A percentile compares a stretch with the other conserved stretches of the same genome.
phyloP scores from a whole-genome alignment of 1,140 invertebrate species.

The Solenopsis invicta region DNA sequence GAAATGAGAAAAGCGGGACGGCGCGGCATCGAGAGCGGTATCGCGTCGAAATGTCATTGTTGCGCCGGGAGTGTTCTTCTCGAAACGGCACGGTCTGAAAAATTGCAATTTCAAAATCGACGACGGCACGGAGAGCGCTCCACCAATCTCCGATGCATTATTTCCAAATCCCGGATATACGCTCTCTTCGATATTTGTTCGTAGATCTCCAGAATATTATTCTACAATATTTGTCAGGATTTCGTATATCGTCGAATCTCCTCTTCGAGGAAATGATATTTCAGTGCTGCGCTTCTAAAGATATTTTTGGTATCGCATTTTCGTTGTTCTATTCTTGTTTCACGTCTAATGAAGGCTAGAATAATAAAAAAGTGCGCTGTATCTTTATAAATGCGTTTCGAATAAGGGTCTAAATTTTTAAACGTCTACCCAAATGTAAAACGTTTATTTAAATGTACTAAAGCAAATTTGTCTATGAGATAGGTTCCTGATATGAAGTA shows the following conservation, averaged over 20 bases:
- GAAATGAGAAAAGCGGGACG: neutral
- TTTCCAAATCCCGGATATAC: neutral
- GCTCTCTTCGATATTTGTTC: neutral
- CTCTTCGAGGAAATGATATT: slow-evolving; percentile 15
- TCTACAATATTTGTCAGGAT: neutral
- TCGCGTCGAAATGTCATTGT: neutral
- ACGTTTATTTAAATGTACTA: neutral
- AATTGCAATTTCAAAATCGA: neutral
- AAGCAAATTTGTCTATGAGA: too few species aligned
- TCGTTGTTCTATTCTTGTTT: neutral
- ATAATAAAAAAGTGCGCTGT: too few species aligned
- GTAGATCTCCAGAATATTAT: slow-evolving; percentile 1
- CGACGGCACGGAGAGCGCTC: neutral
- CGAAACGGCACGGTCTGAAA: neutral
- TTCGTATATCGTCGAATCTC: neutral
- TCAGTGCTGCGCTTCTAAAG: neutral
- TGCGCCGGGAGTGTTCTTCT: neutral
- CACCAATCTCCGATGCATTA: neutral
- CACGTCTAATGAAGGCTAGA: too few species aligned
- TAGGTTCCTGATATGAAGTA: too few species aligned
- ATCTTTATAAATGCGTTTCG: too few species aligned
- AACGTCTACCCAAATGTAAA: neutral
- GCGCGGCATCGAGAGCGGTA: neutral
- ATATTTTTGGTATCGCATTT: too few species aligned
- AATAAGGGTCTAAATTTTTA: too few species aligned